Evolutionary conservation across 2,888 invertebrate genomes (phyloP), one percentile per base, ranked within the genome.

Genomic region (Eupithecia vulgata): DNA sequence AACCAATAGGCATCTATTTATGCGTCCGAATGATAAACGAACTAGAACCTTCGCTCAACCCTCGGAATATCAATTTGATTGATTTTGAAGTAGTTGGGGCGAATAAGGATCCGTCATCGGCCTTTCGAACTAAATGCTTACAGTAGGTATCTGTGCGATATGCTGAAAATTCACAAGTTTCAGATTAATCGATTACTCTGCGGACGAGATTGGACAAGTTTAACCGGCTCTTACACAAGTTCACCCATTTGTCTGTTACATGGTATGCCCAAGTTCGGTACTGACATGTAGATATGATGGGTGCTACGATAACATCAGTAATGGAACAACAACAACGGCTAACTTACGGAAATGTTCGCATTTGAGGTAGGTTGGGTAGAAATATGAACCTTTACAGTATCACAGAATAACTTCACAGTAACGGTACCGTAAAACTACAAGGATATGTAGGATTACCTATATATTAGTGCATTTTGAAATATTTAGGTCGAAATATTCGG

Each of bases 161-260:
- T 82, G 83, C 86, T 83, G 83, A 85, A 87, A 85, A 84, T 83
- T 83, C 81, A 62, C 82, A 87, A 91, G 90, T 90, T 90, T 88
- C 73, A 81, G 86, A 89, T 90, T 90, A 91, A 92, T 91, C 88
- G 89, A 90, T 89, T 85, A 85, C 83, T 83, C 79, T 87, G 85
- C 83, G 88, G 88, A 84, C 80, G 84, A 88, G 87, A 88, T 89
- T 86, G 88, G 86, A 80, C 83, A 89, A 91, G 87, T 92, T 91
- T 81, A 87, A 86, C 85, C 83, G 85, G 84, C 81, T 84, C 83
- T 75, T 68, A 72, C 67, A 66, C 52, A 90, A 90, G 86, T 91
- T 90, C 83, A 75, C 85, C 85, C 85, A 89, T 90, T 90, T 89
- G 86, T 88, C 87, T 85, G 81, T 80, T 84, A 85, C 85, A 86